These are phyloP conservation scores for Agriopis leucophaearia DNA, from an alignment of 2,888 invertebrate genomes.

Conservation along the genomic window DNA sequence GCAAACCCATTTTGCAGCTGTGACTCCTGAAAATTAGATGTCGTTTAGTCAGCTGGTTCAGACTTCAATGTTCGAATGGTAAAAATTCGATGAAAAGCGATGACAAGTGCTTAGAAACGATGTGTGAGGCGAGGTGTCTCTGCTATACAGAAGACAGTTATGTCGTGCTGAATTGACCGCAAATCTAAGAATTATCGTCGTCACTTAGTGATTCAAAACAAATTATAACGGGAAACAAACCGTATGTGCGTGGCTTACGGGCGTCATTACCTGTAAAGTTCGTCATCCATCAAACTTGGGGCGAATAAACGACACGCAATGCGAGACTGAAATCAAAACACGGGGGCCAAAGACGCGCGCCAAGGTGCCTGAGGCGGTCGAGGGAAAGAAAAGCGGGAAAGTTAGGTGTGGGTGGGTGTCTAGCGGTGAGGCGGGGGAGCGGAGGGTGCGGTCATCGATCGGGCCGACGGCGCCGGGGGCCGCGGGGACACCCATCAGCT, in stretches of 20 bases:
- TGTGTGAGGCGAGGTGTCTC: not conserved
- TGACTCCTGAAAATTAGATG: no score
- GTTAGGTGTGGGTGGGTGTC: constrained; percentile 70
- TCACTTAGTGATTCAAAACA: constrained; percentile 38
- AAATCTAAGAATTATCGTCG: constrained; percentile 27
- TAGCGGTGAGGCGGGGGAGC: constrained; percentile 67
- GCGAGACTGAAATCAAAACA: constrained; percentile 60
- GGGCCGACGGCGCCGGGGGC: constrained; percentile 64
- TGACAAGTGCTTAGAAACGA: not conserved
- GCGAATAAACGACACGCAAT: constrained; percentile 47
- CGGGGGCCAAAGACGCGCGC: constrained; percentile 51
- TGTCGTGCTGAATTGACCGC: constrained; percentile 25
- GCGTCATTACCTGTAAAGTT: constrained; percentile 47
- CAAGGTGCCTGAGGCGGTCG: constrained; percentile 53
- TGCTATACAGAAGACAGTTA: constrained; percentile 12
- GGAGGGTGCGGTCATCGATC: constrained; percentile 81
- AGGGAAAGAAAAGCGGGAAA: constrained; percentile 81
- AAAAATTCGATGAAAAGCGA: not conserved
- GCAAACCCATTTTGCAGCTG: no score
- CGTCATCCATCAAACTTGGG: constrained; percentile 63
- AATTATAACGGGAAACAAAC: constrained; percentile 40
- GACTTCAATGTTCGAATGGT: not conserved
- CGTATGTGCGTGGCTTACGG: constrained; percentile 37
- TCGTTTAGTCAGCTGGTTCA: not conserved
- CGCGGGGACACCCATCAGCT: constrained; percentile 78